phyloP scores from a whole-genome alignment of 1,140 invertebrate genomes.

The Bathynomus jamesi region DNA sequence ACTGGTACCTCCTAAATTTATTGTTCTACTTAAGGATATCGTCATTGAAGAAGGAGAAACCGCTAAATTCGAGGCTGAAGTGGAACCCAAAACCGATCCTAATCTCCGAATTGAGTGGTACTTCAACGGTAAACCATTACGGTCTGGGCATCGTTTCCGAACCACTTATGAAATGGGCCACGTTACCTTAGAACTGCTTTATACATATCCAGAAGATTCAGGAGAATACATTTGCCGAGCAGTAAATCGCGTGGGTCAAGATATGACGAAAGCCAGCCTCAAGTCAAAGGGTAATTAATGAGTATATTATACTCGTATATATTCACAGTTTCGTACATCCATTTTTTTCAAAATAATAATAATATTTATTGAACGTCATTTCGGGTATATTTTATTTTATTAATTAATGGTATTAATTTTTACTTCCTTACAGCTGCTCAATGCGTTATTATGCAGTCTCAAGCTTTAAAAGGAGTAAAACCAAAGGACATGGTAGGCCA shows the following conservation, averaged over 20 bases:
- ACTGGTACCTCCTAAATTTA: slow-evolving; percentile 66
- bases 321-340: not conserved
- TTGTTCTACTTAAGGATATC: slow-evolving; percentile 54
- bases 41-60: slow-evolving; percentile 61
- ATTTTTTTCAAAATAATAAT: slow-evolving; percentile 6
- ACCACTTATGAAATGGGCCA: slow-evolving; percentile 91
- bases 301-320: not conserved
- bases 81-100: slow-evolving; percentile 91
- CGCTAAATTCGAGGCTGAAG: slow-evolving; percentile 86
- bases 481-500: slow-evolving; percentile 74
- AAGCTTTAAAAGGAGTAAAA: slow-evolving; percentile 88
- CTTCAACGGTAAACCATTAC: slow-evolving; percentile 77
- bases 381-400: slow-evolving; percentile 14
- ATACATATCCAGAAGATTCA: slow-evolving; percentile 86
- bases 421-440: slow-evolving; percentile 54
- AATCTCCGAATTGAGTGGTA: slow-evolving; percentile 88
- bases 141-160: slow-evolving; percentile 79
- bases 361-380: not conserved
- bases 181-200: slow-evolving; percentile 85
- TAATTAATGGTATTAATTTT: not conserved
- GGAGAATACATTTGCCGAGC: slow-evolving; percentile 86
- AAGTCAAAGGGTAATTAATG: slow-evolving; percentile 62
- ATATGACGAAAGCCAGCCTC: slow-evolving; percentile 71
- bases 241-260: slow-evolving; percentile 78
- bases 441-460: slow-evolving; percentile 65